Evolutionary conservation across 2,797 vertebrate species (phyloP).

Genomic region (Pempheris klunzingeri): DNA sequence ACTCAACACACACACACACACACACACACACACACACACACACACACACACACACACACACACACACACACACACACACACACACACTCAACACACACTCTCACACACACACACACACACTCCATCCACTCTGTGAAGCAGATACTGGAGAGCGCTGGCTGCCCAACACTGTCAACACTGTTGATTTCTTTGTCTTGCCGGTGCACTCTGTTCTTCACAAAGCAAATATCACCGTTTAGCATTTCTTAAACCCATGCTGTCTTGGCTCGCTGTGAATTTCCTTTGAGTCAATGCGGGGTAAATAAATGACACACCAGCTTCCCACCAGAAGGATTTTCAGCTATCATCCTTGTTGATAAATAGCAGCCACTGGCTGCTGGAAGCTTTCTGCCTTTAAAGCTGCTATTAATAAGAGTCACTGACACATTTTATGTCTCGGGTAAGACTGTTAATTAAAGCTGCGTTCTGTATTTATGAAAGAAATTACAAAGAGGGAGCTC

Average conservation of each 20-base stretch:
- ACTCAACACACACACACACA: too few relatives aligned
- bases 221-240: conserved; percentile 3
- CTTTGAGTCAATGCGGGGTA: neutral
- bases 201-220: neutral
- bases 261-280: neutral
- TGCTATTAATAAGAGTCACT: conserved; percentile 10
- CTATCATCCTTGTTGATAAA: conserved; percentile 17
- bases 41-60: too few relatives aligned
- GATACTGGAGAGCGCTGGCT: conserved; percentile 7
- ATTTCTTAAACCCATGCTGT: neutral
- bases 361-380: conserved; percentile 12
- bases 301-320: conserved; percentile 8
- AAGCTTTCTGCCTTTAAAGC: conserved; percentile 11
- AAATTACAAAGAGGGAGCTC: neutral
- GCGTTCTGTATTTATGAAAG: neutral
- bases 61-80: too few relatives aligned
- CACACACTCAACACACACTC: too few relatives aligned
- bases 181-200: conserved; percentile 3
- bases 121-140: neutral
- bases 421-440: conserved; percentile 23
- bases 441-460: conserved; percentile 27
- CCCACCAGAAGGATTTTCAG: neutral
- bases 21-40: too few relatives aligned
- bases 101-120: conserved; percentile 12
- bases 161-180: neutral